Evolutionary conservation across 2,113 vertebrate species (phyloP), one percentile per base, ranked within the genome.

Genomic region (Bubo bubo): DNA sequence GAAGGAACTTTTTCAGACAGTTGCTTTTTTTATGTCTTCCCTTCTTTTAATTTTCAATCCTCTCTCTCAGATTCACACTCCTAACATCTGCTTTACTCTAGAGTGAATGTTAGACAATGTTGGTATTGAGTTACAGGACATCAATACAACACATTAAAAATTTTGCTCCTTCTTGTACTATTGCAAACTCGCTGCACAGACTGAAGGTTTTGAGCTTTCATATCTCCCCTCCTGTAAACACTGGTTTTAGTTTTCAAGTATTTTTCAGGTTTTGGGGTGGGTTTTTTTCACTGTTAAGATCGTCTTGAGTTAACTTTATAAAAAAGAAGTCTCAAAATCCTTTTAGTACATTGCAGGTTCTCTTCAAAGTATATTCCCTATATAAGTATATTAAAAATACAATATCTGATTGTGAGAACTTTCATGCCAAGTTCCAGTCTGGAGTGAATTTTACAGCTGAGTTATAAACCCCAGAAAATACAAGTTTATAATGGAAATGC

Each of bases 331-430:
- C 11, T 84, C 47, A 56, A 15, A 75, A 47, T 86, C 37, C 30
- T 84, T 86, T 87, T 93, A 73, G 60, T 55, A 52, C 26, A 26
- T 75, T 82, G 15, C 6, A 79, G 58, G 27, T 90, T 85, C 7
- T 8, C 20, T 91, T 81, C 14, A 1, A 81, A 80, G 7, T 63
- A 6, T 67, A 84, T 84, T 76, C 37, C 27, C 11, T 59, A 6
- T 47, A 3, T 62, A 80, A 68, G 12, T 59, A 26, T 24, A 53
- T 84, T 91, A 93, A 95, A 98, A 98, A 77, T 96, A 75, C 17
- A 79, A 8, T 45, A 81, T 41, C 55, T 84, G 39, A 85, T 84
- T 73, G 49, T 90, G 58, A 94, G 41, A 52, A 86, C 82, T 91
- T 92, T 52, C 67, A 35, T 71, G 35, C 30, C 22, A 53, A 85